Evolutionary conservation across 2,888 invertebrate genomes (phyloP), one percentile per base, ranked within the genome.

Genomic region (Osedax frankpressi): DNA sequence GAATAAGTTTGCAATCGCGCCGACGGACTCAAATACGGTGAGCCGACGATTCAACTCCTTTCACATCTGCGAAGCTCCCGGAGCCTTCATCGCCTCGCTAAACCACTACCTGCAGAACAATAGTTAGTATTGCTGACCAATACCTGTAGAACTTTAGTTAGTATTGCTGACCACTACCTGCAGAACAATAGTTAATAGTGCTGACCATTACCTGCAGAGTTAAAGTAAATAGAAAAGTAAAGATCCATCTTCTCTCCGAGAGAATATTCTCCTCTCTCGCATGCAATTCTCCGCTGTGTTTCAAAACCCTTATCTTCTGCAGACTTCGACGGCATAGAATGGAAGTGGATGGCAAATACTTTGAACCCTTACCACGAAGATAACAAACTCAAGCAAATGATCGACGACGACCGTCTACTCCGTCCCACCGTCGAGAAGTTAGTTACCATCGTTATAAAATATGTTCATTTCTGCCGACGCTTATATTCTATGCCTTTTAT

Each of bases 61-160:
- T 3, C 96, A 96, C 85, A 85, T 97, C n/a, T 97, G 96, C 84
- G 96, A 97, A 86, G 95, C 95, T 0, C 97, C 97, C 0, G 97
- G 97, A 0, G 94, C 94, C 0, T 97, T 97, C 82, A 88, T 97
- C 62, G 88, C 92, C 2, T 90, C 94, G 0, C 83, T 96, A 2
- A 95, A 95, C 85, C 94, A 94, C 84, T 94, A 89, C 84, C 81
- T 87, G 2, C 60, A 83, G 19, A 77, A 77, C 24, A 74, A 73
- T 88, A 85, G 90, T 90, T 81, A 85, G 84, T 79, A 70, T n/a
- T 14, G 24, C 24, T 28, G 44, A 30, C n/a, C 25, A n/a, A n/a
- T n/a, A n/a, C n/a, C n/a, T n/a, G n/a, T n/a, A n/a, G n/a, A n/a
- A n/a, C n/a, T n/a, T n/a, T n/a, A n/a, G n/a, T n/a, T n/a, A n/a